These are phyloP conservation scores for Matsumyia berberina DNA, from an alignment of 2,888 invertebrate genomes.

Conservation along the genomic window DNA sequence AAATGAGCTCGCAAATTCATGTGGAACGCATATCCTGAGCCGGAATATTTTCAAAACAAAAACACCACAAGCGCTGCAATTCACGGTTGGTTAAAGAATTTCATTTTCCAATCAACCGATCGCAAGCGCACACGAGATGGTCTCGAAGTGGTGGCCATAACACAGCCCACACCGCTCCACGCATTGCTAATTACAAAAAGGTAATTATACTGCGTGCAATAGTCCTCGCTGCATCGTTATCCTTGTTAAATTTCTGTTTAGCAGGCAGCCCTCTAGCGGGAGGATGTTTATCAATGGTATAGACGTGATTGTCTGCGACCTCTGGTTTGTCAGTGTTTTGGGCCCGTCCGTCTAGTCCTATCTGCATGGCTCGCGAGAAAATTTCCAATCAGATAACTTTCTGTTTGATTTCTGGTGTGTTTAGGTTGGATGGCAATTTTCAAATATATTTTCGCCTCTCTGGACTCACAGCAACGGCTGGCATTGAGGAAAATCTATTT, in stretches of 20 bases:
- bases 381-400: constrained; percentile 71
- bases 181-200: constrained; percentile 67
- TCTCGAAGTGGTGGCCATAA: background rate
- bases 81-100: constrained; percentile 38
- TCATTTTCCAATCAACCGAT: constrained; percentile 56
- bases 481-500: constrained; percentile 25
- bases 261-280: constrained; percentile 8
- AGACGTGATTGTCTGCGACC: constrained; percentile 3
- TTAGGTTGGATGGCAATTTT: constrained; percentile 55
- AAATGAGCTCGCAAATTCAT: background rate
- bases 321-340: too few relatives aligned
- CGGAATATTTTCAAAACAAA: constrained; percentile 20
- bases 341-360: background rate
- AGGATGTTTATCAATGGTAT: constrained; percentile 50
- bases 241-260: constrained; percentile 31
- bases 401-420: constrained; percentile 70
- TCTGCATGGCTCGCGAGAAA: constrained; percentile 45
- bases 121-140: background rate
- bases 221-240: constrained; percentile 28
- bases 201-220: constrained; percentile 59
- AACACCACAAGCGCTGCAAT: constrained; percentile 36
- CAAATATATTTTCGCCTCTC: constrained; percentile 42
- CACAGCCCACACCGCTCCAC: background rate
- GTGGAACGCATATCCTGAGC: constrained; percentile 1
- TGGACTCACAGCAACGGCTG: background rate